These are phyloP conservation scores for Antechinus stuartii DNA, from an alignment of 2,113 vertebrate genomes.

Conservation along the genomic window DNA sequence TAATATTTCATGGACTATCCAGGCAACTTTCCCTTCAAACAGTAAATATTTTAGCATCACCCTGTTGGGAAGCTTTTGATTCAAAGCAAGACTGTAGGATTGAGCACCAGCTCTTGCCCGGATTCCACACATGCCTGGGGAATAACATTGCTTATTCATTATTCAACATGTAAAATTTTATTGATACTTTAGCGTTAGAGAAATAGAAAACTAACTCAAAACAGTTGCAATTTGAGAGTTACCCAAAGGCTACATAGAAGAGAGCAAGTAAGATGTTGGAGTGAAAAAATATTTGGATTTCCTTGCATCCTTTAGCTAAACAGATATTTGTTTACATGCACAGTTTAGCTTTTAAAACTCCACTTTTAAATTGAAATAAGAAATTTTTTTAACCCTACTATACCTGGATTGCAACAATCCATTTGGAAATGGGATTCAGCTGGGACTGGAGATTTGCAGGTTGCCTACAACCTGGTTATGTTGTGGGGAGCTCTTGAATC, in stretches of 20 bases:
- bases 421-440: background rate
- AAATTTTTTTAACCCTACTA: background rate
- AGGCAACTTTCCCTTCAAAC: conserved; percentile 10
- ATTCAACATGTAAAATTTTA: conserved; percentile 57
- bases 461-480: conserved; percentile 1
- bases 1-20: conserved; percentile 4
- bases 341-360: conserved; percentile 31
- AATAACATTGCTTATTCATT: conserved; percentile 48
- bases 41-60: conserved; percentile 59
- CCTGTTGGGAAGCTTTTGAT: conserved; percentile 31
- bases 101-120: conserved; percentile 39
- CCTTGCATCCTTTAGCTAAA: background rate
- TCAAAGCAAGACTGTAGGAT: conserved; percentile 31
- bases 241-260: conserved; percentile 18
- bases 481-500: background rate
- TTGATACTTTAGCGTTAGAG: conserved; percentile 39
- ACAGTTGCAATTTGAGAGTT: conserved; percentile 23
- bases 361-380: conserved; percentile 16
- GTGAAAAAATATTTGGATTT: conserved; percentile 55
- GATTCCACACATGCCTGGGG: conserved; percentile 40
- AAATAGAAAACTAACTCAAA: background rate
- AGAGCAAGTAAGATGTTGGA: background rate
- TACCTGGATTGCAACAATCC: conserved; percentile 2
- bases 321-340: conserved; percentile 26
- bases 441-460: background rate